phyloP scores from a whole-genome alignment of 2,113 vertebrate species.

The Oryzias woworae region DNA sequence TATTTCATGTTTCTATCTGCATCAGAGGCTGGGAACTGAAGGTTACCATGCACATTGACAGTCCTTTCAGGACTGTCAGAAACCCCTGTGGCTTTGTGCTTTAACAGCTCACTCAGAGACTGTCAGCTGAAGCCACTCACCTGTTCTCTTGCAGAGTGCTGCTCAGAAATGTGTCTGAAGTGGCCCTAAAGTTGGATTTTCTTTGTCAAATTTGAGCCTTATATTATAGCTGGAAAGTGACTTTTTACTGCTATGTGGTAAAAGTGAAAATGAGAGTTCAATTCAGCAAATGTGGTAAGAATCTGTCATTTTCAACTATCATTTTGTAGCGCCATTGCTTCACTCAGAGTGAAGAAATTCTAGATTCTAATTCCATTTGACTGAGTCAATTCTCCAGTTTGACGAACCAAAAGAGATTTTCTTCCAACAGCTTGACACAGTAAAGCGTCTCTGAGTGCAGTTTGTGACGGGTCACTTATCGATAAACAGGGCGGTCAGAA shows the following conservation, averaged over 20 bases:
- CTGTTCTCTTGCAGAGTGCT: constrained; percentile 1
- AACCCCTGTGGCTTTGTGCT: not conserved
- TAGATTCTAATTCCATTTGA: too few relatives aligned
- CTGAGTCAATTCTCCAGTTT: not conserved
- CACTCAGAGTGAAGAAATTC: too few relatives aligned
- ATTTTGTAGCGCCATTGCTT: too few relatives aligned
- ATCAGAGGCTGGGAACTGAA: not conserved
- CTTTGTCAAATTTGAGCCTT: not conserved
- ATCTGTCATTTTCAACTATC: too few relatives aligned
- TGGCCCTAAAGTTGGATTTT: constrained; percentile 2
- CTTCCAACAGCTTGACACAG: not conserved
- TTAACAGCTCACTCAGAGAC: constrained; percentile 1
- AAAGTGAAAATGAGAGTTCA: too few relatives aligned
- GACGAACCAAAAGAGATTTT: not conserved
- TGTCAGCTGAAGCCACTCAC: constrained; percentile 5
- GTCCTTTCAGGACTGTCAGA: not conserved
- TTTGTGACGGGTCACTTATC: not conserved
- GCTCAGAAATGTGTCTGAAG: not conserved
- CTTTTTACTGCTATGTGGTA: too few relatives aligned
- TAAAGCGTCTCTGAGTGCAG: not conserved
- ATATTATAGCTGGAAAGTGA: too few relatives aligned
- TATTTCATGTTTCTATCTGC: not conserved
- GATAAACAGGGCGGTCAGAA: not conserved
- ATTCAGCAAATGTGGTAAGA: too few relatives aligned
- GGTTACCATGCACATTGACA: not conserved